These are phyloP conservation scores for Cabera pusaria DNA, from an alignment of 2,888 invertebrate species.

Conservation along the genomic window DNA sequence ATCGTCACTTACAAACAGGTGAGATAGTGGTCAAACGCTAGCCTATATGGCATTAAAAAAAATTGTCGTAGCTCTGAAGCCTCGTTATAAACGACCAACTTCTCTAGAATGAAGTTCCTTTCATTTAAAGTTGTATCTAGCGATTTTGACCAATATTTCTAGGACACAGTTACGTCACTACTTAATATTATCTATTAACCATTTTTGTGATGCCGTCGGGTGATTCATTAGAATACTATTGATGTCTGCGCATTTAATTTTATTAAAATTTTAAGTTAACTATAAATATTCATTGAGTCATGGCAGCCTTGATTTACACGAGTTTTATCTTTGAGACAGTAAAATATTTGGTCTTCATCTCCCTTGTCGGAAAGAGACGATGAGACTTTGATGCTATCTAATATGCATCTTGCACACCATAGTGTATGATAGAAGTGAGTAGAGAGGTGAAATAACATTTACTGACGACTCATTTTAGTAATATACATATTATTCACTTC, in stretches of 20 bases:
- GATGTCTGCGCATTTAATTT: conserved; percentile 12
- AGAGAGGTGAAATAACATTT: too few species aligned
- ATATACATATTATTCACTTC: too few species aligned
- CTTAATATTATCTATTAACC: conserved; percentile 20
- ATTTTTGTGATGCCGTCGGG: conserved; percentile 16
- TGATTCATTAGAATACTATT: conserved; percentile 27
- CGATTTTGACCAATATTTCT: conserved; percentile 38
- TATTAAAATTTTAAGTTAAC: conserved; percentile 15
- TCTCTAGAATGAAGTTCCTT: conserved; percentile 44
- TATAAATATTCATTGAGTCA: conserved; percentile 14
- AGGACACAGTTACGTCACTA: conserved; percentile 32
- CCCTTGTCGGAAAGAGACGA: too few species aligned
- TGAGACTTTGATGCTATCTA: too few species aligned
- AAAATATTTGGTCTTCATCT: too few species aligned
- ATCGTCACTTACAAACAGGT: too few species aligned
- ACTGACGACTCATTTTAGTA: too few species aligned
- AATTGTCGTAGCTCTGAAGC: conserved; percentile 54
- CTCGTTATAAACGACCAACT: conserved; percentile 44
- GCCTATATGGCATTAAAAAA: too few species aligned
- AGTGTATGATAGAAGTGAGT: too few species aligned
- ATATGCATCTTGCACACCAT: too few species aligned
- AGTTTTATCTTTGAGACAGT: too few species aligned
- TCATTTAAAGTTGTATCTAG: conserved; percentile 39
- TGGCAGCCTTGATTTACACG: background rate
- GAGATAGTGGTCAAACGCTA: too few species aligned